Percentiles rank a stretch among this genome's conserved stretches.
These are phyloP conservation scores for Synchiropus splendidus DNA, from an alignment of 2,113 vertebrate genomes.

Conservation along the genomic window DNA sequence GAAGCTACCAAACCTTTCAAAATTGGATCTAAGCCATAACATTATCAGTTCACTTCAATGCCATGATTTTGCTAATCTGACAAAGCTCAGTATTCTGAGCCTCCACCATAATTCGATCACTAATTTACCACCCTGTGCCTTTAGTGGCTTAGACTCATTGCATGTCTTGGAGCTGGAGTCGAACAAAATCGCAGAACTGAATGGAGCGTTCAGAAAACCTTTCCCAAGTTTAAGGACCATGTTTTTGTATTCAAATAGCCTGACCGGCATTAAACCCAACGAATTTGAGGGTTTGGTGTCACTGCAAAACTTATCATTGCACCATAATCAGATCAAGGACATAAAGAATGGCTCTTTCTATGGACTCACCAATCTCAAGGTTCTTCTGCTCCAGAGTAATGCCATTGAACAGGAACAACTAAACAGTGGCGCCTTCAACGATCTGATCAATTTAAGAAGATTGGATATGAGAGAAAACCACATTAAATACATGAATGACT, in stretches of 20 bases:
- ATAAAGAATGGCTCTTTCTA: slow-evolving; percentile 37
- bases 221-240: slow-evolving; percentile 44
- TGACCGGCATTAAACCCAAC: slow-evolving; percentile 13
- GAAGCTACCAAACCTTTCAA: slow-evolving; percentile 26
- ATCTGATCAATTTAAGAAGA: slow-evolving; percentile 40
- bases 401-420: slow-evolving; percentile 8
- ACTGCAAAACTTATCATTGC: slow-evolving; percentile 41
- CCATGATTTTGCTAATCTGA: slow-evolving; percentile 46
- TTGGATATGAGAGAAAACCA: slow-evolving; percentile 51
- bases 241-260: slow-evolving; percentile 39
- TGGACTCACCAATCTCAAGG: slow-evolving; percentile 35
- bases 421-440: slow-evolving; percentile 11
- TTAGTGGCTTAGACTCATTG: slow-evolving; percentile 42
- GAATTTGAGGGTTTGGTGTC: slow-evolving; percentile 30
- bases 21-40: slow-evolving; percentile 58
- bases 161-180: slow-evolving; percentile 41
- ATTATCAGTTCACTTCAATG: slow-evolving; percentile 34
- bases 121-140: slow-evolving; percentile 32
- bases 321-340: slow-evolving; percentile 39
- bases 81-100: slow-evolving; percentile 31
- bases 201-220: slow-evolving; percentile 27
- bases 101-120: slow-evolving; percentile 49
- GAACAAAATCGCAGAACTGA: slow-evolving; percentile 38
- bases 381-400: slow-evolving; percentile 38
- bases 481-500: not conserved